Conservation (phyloP, 2,888 invertebrate species). For the Rhodophaea formosa region DNA sequence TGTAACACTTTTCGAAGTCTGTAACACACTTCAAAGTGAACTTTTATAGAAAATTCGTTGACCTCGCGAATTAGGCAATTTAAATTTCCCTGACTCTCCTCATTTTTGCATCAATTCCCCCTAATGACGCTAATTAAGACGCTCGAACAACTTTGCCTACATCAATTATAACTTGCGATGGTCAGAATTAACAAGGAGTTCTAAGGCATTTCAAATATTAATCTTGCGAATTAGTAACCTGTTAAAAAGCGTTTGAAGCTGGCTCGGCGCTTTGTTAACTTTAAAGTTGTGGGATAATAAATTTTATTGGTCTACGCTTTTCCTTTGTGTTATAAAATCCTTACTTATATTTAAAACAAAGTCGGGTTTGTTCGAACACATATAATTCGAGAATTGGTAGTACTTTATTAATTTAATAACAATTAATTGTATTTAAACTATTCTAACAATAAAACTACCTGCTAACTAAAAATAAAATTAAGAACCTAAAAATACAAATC, state of each 20-base stretch:
- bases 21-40: too few species aligned
- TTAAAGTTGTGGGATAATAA: background rate
- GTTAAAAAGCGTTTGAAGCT: background rate
- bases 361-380: too few species aligned
- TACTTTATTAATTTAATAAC: too few species aligned
- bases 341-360: too few species aligned
- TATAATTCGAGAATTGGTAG: too few species aligned
- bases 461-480: too few species aligned
- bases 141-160: background rate
- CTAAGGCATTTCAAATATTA: conserved; percentile 10
- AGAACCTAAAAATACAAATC: too few species aligned
- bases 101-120: conserved; percentile 3
- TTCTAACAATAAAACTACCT: too few species aligned
- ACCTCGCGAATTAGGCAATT: too few species aligned
- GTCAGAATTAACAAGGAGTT: conserved; percentile 8
- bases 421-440: too few species aligned
- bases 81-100: background rate
- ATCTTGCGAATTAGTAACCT: background rate
- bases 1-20: too few species aligned
- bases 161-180: conserved; percentile 13
- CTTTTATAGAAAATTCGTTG: too few species aligned
- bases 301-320: background rate
- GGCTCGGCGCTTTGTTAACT: background rate
- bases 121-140: conserved; percentile 7
- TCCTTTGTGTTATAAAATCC: background rate